Evolutionary conservation across 2,797 vertebrate species (phyloP).

Genomic region (Sebastolobus altivelis): DNA sequence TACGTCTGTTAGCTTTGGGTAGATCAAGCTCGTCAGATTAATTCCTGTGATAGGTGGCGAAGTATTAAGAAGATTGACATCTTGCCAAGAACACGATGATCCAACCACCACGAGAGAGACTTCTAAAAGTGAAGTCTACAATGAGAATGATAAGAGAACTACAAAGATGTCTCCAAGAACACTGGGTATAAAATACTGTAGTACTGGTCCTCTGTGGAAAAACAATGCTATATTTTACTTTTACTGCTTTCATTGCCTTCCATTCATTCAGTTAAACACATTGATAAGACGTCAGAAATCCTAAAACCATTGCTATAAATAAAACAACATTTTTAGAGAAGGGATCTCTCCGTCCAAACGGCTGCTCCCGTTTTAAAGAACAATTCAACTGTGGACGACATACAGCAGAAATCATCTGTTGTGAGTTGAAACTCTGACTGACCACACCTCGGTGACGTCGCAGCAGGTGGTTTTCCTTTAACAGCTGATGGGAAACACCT

Average conservation of each 20-base stretch:
- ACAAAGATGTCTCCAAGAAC: not conserved
- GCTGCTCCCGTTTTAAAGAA: not conserved
- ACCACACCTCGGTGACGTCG: constrained; percentile 41
- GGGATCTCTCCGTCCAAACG: not conserved
- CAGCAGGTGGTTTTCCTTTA: constrained; percentile 45
- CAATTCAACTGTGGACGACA: not conserved
- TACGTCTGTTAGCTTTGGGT: not conserved
- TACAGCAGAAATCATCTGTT: constrained; percentile 3
- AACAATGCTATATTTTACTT: not conserved
- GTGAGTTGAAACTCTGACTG: constrained; percentile 5
- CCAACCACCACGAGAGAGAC: not conserved
- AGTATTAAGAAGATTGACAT: not conserved
- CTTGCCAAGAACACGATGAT: not conserved
- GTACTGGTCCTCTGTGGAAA: not conserved
- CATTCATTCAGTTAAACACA: not conserved
- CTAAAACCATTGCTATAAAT: not conserved
- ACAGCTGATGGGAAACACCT: constrained; percentile 64
- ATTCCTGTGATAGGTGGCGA: not conserved
- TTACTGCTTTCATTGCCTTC: not conserved
- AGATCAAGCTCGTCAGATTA: not conserved
- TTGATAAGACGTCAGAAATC: not conserved
- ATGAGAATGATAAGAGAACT: not conserved
- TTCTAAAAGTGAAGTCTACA: not conserved
- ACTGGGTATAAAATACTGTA: not conserved
- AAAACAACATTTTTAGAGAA: not conserved